Conservation (phyloP, 2,797 vertebrate genomes). For the Danio kyathit region DNA sequence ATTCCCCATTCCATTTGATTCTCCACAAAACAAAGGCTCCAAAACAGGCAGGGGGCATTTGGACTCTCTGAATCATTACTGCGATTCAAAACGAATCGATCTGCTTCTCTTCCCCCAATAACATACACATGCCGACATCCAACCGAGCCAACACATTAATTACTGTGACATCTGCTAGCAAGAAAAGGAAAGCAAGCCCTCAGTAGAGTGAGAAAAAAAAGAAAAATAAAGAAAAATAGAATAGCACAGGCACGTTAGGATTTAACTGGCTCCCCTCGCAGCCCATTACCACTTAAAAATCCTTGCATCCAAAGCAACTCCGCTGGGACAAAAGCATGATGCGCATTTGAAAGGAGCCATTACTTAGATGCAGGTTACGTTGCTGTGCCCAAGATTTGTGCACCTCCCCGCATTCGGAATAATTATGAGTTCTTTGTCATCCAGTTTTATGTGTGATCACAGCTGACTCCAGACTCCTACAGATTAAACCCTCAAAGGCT, state of each 20-base stretch:
- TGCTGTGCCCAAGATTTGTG: constrained; percentile 20
- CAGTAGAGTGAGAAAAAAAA: neutral
- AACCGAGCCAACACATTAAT: constrained; percentile 41
- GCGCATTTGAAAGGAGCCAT: constrained; percentile 44
- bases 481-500: constrained; percentile 48
- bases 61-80: constrained; percentile 42
- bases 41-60: constrained; percentile 41
- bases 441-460: constrained; percentile 43
- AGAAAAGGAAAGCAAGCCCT: neutral
- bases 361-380: constrained; percentile 31
- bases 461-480: constrained; percentile 29
- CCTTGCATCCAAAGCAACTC: constrained; percentile 2
- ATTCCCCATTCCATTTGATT: constrained; percentile 56
- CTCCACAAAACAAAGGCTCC: constrained; percentile 53
- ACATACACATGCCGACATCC: constrained; percentile 24
- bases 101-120: constrained; percentile 34
- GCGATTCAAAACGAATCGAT: constrained; percentile 52
- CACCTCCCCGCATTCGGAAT: constrained; percentile 40
- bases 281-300: constrained; percentile 30
- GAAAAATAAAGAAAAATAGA: neutral
- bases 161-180: constrained; percentile 25
- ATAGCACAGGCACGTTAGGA: neutral
- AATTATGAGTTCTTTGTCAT: constrained; percentile 32
- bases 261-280: constrained; percentile 27
- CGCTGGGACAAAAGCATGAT: constrained; percentile 25